Conservation (phyloP, 1,140 invertebrate genomes). For the Heliothis virescens region DNA sequence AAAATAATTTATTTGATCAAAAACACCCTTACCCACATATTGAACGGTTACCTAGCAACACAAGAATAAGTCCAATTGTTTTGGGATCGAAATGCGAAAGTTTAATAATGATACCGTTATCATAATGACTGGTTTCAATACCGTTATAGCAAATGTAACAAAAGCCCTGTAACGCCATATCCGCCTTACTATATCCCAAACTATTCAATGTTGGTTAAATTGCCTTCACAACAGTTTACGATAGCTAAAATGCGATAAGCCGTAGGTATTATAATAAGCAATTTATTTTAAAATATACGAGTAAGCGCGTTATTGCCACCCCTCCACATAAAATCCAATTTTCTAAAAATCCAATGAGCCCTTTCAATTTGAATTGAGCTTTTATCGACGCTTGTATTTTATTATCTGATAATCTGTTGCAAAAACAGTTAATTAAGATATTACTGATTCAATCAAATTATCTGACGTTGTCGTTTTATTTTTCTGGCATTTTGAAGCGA, state of each 20-base stretch:
- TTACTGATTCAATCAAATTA: slow-evolving; percentile 23
- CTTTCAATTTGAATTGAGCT: slow-evolving; percentile 37
- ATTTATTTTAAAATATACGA: slow-evolving; percentile 61
- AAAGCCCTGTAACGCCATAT: slow-evolving; percentile 53
- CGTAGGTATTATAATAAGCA: slow-evolving; percentile 57
- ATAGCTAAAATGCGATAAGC: slow-evolving; percentile 60
- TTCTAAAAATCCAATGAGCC: slow-evolving; percentile 50
- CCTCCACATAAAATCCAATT: slow-evolving; percentile 47
- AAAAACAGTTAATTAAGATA: slow-evolving; percentile 42
- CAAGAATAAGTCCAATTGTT: slow-evolving; percentile 32
- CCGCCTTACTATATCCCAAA: slow-evolving; percentile 56
- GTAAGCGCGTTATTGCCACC: slow-evolving; percentile 38
- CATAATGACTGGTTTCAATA: slow-evolving; percentile 57
- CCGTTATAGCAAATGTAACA: slow-evolving; percentile 52
- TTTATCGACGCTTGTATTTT: slow-evolving; percentile 43
- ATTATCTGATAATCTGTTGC: slow-evolving; percentile 37
- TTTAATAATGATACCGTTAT: slow-evolving; percentile 56
- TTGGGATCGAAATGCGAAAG: slow-evolving; percentile 40
- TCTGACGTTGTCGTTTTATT: slow-evolving; percentile 7
- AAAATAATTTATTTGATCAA: slow-evolving; percentile 9
- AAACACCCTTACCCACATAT: background rate
- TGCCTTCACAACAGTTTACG: slow-evolving; percentile 60
- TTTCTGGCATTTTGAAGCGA: slow-evolving; percentile 1
- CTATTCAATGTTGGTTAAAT: slow-evolving; percentile 60
- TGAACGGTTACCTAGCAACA: background rate